Evolutionary conservation across 2,888 invertebrate genomes (phyloP).

Genomic region (Biston stratarius): DNA sequence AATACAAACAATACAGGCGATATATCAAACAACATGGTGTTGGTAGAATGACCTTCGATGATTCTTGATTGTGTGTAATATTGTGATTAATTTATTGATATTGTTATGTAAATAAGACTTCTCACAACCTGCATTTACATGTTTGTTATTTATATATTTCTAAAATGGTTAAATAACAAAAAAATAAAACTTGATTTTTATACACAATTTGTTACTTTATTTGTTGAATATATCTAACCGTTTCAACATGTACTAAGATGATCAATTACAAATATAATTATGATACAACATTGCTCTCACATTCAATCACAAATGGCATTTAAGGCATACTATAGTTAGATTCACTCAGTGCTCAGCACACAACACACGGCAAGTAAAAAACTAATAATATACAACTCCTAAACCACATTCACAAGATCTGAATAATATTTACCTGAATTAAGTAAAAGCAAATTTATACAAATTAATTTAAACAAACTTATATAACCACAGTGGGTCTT

Average conservation of each 20-base stretch:
- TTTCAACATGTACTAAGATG: constrained; percentile 81
- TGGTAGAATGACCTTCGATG: constrained; percentile 96
- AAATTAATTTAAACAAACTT: too few species aligned
- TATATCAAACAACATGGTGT: constrained; percentile 96
- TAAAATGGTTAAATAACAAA: constrained; percentile 40
- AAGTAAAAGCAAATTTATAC: too few species aligned
- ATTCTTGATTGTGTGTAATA: constrained; percentile 81
- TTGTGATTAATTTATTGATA: constrained; percentile 42
- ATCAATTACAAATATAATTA: constrained; percentile 61
- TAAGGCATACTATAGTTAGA: constrained; percentile 71
- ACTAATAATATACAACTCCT: constrained; percentile 28
- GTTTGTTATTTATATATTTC: constrained; percentile 16
- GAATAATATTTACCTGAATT: constrained; percentile 3
- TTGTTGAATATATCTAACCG: constrained; percentile 71
- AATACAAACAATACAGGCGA: constrained; percentile 95
- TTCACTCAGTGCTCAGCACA: constrained; percentile 46
- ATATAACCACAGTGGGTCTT: too few species aligned
- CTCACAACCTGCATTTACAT: constrained; percentile 28
- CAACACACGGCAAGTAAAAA: constrained; percentile 46
- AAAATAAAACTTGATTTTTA: constrained; percentile 69
- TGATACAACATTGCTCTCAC: constrained; percentile 71
- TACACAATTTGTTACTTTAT: constrained; percentile 82
- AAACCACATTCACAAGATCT: constrained; percentile 17
- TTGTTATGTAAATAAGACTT: constrained; percentile 29
- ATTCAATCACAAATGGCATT: constrained; percentile 78